A percentile compares a stretch with the other conserved stretches of the same genome.
These are phyloP conservation scores for Tridacna gigas DNA, from an alignment of 2,888 invertebrate genomes.

Conservation along the genomic window DNA sequence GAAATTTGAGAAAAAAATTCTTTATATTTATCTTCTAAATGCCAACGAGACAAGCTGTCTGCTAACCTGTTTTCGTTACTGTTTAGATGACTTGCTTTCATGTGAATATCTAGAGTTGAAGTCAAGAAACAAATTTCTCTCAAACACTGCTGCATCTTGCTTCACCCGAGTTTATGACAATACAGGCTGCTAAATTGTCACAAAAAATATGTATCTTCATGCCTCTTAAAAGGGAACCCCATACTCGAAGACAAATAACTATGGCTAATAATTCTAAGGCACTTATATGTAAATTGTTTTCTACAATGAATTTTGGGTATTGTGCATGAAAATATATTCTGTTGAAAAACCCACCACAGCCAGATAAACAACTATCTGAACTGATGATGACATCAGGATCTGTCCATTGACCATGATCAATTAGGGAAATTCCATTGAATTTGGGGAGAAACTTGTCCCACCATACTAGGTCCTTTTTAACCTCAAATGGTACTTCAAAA, in stretches of 20 bases:
- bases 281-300: slow-evolving; percentile 31
- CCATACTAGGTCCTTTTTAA: slow-evolving; percentile 40
- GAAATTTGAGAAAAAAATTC: not conserved
- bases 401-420: slow-evolving; percentile 32
- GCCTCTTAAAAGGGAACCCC: not conserved
- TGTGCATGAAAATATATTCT: slow-evolving; percentile 13
- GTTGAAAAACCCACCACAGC: slow-evolving; percentile 27
- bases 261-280: slow-evolving; percentile 42
- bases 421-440: slow-evolving; percentile 49
- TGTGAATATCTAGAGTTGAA: not conserved
- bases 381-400: slow-evolving; percentile 11
- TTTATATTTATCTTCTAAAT: slow-evolving; percentile 6
- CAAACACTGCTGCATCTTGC: slow-evolving; percentile 7
- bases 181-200: slow-evolving; percentile 17
- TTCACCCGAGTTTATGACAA: slow-evolving; percentile 8
- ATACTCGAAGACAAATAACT: slow-evolving; percentile 38
- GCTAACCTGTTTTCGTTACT: not conserved
- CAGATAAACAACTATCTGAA: slow-evolving; percentile 30
- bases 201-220: slow-evolving; percentile 5
- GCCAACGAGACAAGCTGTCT: not conserved
- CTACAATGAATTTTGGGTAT: slow-evolving; percentile 25
- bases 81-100: not conserved
- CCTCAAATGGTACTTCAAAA: slow-evolving; percentile 15
- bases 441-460: slow-evolving; percentile 37
- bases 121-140: slow-evolving; percentile 18